Percentiles rank a stretch among this genome's conserved stretches.
phyloP scores from a whole-genome alignment of 2,888 invertebrate species.

The Acleris cristana region DNA sequence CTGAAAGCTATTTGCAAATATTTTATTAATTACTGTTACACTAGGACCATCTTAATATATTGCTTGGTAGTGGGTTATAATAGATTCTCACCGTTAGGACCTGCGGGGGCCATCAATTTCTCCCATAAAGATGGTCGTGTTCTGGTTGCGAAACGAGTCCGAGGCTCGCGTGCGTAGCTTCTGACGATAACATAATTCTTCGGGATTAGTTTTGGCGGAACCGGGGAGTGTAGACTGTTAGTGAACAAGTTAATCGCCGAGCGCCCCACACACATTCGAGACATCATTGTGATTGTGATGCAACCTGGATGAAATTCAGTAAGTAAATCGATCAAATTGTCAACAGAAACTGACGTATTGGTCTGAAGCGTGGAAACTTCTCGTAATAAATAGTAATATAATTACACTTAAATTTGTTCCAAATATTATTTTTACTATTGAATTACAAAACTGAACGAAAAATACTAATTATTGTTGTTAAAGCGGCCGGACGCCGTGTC shows the following conservation, averaged over 20 bases:
- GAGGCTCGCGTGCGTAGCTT: constrained; percentile 82
- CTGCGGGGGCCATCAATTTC: constrained; percentile 89
- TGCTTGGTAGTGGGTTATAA: background rate
- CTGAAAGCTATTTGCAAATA: constrained; percentile 87
- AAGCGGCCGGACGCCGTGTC: constrained; percentile 9
- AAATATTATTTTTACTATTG: background rate
- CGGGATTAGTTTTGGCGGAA: constrained; percentile 73
- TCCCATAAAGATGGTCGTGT: constrained; percentile 87
- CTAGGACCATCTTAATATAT: no score
- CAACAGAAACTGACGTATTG: constrained; percentile 22
- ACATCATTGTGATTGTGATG: constrained; percentile 76
- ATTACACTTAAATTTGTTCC: constrained; percentile 11
- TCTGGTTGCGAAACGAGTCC: constrained; percentile 65
- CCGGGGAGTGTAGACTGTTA: constrained; percentile 67
- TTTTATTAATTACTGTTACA: background rate
- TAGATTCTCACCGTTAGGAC: constrained; percentile 86
- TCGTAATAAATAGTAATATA: constrained; percentile 1
- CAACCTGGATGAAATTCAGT: constrained; percentile 48
- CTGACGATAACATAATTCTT: constrained; percentile 75
- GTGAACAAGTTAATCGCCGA: constrained; percentile 60
- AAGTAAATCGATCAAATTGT: constrained; percentile 21
- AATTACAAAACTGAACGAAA: background rate
- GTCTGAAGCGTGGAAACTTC: constrained; percentile 18
- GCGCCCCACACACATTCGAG: constrained; percentile 74
- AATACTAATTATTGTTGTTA: constrained; percentile 9